A percentile compares a stretch with the other conserved stretches of the same genome.
These are phyloP conservation scores for Julus scandinavius DNA, from an alignment of 2,888 invertebrate genomes.

Conservation along the genomic window DNA sequence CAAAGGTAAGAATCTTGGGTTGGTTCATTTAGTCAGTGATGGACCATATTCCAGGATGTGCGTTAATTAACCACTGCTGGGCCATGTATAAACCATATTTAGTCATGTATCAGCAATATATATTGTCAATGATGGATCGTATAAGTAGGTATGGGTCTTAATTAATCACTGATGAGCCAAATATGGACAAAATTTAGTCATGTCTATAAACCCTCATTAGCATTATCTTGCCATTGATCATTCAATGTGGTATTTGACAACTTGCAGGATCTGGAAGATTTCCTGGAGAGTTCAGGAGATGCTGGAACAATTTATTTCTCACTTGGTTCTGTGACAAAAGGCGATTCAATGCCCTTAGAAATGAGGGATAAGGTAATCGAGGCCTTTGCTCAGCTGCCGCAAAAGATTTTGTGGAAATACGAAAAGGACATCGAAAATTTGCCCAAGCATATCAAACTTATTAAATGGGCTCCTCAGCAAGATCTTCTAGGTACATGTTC, in stretches of 20 bases:
- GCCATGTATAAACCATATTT: no score
- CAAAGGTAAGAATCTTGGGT: constrained; percentile 68
- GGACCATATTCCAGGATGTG: no score
- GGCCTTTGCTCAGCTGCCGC: constrained; percentile 52
- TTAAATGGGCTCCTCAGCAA: constrained; percentile 56
- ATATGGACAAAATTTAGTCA: no score
- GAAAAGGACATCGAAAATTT: constrained; percentile 50
- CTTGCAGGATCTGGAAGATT: constrained; percentile 55
- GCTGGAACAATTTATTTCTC: constrained; percentile 56
- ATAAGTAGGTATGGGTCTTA: no score
- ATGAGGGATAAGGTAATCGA: constrained; percentile 48
- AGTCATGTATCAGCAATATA: no score
- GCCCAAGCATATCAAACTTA: constrained; percentile 54
- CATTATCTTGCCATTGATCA: no score
- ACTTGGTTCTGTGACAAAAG: constrained; percentile 53
- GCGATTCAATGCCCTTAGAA: constrained; percentile 40
- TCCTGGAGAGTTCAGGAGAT: constrained; percentile 52
- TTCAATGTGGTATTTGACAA: no score
- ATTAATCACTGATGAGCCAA: no score
- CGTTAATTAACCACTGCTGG: no score
- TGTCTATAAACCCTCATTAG: no score
- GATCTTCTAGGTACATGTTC: constrained; percentile 54
- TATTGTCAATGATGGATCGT: no score
- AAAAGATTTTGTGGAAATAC: constrained; percentile 56
- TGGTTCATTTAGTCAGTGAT: no score